phyloP scores from a whole-genome alignment of 2,113 vertebrate genomes.

The Glaucidium brasilianum region DNA sequence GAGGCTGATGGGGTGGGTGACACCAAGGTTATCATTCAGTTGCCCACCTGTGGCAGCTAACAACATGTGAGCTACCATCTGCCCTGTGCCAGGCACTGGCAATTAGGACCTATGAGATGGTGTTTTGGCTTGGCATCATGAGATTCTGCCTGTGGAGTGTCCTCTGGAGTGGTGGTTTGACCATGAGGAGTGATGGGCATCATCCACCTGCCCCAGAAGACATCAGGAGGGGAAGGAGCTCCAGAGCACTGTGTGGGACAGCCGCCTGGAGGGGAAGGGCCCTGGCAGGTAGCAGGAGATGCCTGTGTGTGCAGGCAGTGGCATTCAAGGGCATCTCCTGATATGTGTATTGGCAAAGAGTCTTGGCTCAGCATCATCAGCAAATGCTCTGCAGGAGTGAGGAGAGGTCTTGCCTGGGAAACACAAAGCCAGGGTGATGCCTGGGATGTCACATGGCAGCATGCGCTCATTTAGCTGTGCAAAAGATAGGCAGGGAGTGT shows the following conservation, averaged over 20 bases:
- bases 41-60: background rate
- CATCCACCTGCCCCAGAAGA: background rate
- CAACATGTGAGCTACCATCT: background rate
- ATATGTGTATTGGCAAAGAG: background rate
- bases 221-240: background rate
- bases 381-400: background rate
- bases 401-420: background rate
- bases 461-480: background rate
- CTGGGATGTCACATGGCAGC: rapidly evolving
- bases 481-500: background rate
- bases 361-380: background rate
- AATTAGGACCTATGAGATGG: background rate
- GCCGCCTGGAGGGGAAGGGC: background rate
- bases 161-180: background rate
- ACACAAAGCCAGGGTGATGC: background rate
- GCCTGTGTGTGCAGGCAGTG: background rate
- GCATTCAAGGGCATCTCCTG: background rate
- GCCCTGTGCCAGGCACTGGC: background rate
- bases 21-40: background rate
- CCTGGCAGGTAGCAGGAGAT: background rate
- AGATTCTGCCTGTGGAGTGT: background rate
- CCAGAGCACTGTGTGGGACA: background rate
- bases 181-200: background rate
- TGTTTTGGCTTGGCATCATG: rapidly evolving
- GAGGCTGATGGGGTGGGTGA: too few species aligned